These are phyloP conservation scores for Nannoperca obscura DNA, from an alignment of 2,797 vertebrate genomes.

Conservation along the genomic window DNA sequence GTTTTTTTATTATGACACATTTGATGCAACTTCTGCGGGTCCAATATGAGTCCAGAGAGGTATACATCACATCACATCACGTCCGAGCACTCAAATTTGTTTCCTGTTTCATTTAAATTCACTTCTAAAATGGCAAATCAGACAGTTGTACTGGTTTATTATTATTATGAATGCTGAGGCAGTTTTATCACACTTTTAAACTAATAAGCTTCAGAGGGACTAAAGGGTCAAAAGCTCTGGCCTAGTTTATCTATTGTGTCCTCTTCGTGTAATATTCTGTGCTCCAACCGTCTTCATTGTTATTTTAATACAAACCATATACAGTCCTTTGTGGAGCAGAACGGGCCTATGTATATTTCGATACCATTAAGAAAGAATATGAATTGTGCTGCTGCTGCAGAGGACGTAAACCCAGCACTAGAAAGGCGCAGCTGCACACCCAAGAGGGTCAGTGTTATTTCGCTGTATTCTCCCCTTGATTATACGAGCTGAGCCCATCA, in stretches of 20 bases:
- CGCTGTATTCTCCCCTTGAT: slow-evolving; percentile 99
- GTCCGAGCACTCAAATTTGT: neutral
- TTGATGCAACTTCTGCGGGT: slow-evolving; percentile 34
- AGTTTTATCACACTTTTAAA: slow-evolving; percentile 7
- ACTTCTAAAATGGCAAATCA: neutral
- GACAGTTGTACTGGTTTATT: neutral
- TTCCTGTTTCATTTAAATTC: neutral
- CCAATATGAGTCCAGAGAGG: neutral
- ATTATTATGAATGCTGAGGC: neutral
- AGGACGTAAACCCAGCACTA: slow-evolving; percentile 62
- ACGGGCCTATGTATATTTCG: slow-evolving; percentile 48
- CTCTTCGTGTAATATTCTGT: neutral
- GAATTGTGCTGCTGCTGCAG: slow-evolving; percentile 62
- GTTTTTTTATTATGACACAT: slow-evolving; percentile 59
- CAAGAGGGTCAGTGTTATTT: slow-evolving; percentile 99
- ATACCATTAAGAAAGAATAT: slow-evolving; percentile 59
- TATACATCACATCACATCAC: neutral
- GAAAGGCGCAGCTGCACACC: slow-evolving; percentile 96
- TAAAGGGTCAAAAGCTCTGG: neutral
- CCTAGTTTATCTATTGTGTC: slow-evolving; percentile 14
- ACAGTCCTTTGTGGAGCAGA: slow-evolving; percentile 38
- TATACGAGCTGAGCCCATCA: slow-evolving; percentile 99
- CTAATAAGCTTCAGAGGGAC: neutral
- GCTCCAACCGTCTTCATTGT: slow-evolving; percentile 9
- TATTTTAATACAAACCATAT: slow-evolving; percentile 37